phyloP scores from a whole-genome alignment of 2,113 vertebrate genomes.

The Corydoras sp. region DNA sequence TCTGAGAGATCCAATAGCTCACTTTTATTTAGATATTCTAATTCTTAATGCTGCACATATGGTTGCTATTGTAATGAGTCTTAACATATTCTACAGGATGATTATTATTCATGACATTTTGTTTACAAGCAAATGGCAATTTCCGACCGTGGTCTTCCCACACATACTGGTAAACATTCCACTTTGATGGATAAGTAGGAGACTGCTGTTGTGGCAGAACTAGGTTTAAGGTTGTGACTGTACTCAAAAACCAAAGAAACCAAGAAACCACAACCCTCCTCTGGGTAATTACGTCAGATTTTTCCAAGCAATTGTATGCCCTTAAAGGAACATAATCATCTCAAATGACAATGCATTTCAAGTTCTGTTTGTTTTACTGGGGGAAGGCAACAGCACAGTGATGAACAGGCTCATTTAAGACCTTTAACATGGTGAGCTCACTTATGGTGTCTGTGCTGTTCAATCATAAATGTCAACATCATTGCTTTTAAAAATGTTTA shows the following conservation, averaged over 20 bases:
- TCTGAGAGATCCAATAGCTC: conserved; percentile 15
- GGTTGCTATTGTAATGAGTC: conserved; percentile 37
- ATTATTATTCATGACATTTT: conserved; percentile 45
- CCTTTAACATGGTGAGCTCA: too few relatives aligned
- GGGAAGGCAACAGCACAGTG: background rate
- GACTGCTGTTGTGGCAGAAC: conserved; percentile 9
- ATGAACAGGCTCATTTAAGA: too few relatives aligned
- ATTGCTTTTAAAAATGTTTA: too few relatives aligned
- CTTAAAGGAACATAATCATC: conserved; percentile 24
- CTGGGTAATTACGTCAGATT: conserved; percentile 33
- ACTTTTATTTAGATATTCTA: conserved; percentile 35
- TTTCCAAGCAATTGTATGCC: conserved; percentile 17
- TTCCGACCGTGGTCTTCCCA: conserved; percentile 39
- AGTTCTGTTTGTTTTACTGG: background rate
- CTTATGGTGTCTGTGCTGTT: too few relatives aligned
- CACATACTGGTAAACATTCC: conserved; percentile 33
- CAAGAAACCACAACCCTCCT: conserved; percentile 28
- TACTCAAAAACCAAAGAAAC: conserved; percentile 34
- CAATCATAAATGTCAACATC: too few relatives aligned
- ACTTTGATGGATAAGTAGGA: conserved; percentile 42
- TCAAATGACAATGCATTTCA: conserved; percentile 5
- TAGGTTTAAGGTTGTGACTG: conserved; percentile 24
- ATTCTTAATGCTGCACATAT: conserved; percentile 37
- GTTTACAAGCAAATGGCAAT: conserved; percentile 42
- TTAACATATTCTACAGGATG: conserved; percentile 40